Percentiles rank a stretch among this genome's conserved stretches.
Evolutionary conservation across 2,888 invertebrate genomes (phyloP).

Genomic region (Blomia tropicalis): DNA sequence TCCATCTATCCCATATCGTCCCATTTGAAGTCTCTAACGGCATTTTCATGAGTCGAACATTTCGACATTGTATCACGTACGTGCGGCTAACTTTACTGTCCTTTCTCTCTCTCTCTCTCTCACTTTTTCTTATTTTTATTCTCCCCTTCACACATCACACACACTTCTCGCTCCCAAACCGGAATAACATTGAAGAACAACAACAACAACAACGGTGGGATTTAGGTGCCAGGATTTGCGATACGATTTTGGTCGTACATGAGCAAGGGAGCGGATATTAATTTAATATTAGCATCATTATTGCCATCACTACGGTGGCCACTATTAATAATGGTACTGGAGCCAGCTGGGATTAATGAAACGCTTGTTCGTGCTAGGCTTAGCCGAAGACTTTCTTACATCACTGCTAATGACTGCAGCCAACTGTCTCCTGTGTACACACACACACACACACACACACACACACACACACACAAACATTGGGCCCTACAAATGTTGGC

Average conservation of each 20-base stretch:
- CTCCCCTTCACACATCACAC: too few species aligned
- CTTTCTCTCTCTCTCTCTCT: too few species aligned
- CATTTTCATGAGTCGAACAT: neutral
- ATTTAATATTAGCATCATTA: conserved; percentile 8
- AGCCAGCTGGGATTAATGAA: conserved; percentile 15
- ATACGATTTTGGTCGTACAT: conserved; percentile 2
- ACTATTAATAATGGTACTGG: conserved; percentile 13
- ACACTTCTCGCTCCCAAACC: neutral
- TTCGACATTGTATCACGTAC: conserved; percentile 8
- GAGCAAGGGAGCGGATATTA: neutral
- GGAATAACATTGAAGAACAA: neutral
- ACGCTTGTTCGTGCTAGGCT: conserved; percentile 15
- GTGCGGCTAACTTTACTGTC: conserved; percentile 1
- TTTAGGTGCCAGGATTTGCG: conserved; percentile 7
- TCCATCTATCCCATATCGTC: too few species aligned
- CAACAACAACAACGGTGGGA: conserved; percentile 2
- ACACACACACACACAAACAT: too few species aligned
- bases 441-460: too few species aligned
- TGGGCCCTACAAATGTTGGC: too few species aligned
- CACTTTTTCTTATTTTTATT: too few species aligned
- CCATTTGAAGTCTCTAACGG: conserved; percentile 1
- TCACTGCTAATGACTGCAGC: conserved; percentile 5
- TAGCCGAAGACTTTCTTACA: conserved; percentile 11
- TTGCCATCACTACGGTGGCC: conserved; percentile 3
- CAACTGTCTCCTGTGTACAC: conserved; percentile 1